Conservation (phyloP, 2,888 invertebrate species). For the Catocala nupta region DNA sequence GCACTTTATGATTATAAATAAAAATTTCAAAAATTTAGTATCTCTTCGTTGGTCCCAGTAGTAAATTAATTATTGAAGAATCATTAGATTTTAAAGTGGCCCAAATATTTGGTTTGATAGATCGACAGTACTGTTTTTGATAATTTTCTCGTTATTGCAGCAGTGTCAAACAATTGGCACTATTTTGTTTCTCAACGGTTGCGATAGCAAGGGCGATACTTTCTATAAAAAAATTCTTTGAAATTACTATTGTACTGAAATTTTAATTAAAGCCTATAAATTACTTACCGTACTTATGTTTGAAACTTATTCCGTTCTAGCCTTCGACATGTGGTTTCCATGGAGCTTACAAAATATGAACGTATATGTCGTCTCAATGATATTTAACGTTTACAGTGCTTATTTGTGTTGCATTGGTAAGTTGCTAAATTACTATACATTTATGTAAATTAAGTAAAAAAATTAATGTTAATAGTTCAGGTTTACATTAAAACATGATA, state of each 20-base stretch:
- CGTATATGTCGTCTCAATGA: constrained; percentile 70
- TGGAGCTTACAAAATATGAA: constrained; percentile 73
- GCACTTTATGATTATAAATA: constrained; percentile 15
- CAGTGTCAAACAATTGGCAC: too few relatives aligned
- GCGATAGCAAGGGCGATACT: too few relatives aligned
- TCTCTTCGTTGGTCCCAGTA: too few relatives aligned
- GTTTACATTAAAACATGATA: too few relatives aligned
- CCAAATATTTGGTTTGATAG: too few relatives aligned
- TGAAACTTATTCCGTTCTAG: constrained; percentile 59
- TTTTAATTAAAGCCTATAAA: not conserved
- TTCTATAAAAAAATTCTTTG: not conserved
- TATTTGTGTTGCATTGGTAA: constrained; percentile 76
- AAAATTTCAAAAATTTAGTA: too few relatives aligned
- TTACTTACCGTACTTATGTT: not conserved
- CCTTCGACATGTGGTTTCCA: constrained; percentile 82
- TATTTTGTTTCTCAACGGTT: too few relatives aligned
- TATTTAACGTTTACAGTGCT: constrained; percentile 74
- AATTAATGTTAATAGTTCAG: too few relatives aligned
- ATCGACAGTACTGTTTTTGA: too few relatives aligned
- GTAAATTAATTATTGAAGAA: too few relatives aligned
- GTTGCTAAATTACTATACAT: constrained; percentile 25
- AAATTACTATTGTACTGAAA: not conserved
- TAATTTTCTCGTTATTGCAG: too few relatives aligned
- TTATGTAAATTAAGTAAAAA: not conserved
- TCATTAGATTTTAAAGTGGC: not conserved